phyloP scores from a whole-genome alignment of 2,113 vertebrate genomes.

The Pluvialis apricaria region DNA sequence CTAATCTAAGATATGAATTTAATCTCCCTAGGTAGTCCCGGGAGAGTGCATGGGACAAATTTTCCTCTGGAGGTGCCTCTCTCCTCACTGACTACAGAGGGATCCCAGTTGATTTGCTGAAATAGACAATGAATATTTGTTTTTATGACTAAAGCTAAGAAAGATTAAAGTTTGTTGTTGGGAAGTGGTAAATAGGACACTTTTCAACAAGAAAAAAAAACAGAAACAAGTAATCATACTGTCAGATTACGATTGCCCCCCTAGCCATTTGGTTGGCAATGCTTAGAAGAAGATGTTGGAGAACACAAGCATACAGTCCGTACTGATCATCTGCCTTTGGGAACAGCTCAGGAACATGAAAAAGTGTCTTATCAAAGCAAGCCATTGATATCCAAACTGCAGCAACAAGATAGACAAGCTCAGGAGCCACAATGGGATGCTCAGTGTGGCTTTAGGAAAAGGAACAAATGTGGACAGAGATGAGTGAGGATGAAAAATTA shows the following conservation, averaged over 20 bases:
- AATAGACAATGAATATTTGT: not conserved
- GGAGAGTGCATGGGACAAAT: not conserved
- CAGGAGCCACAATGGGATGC: not conserved
- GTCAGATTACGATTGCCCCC: not conserved
- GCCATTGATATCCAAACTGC: not conserved
- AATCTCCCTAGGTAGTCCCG: not conserved
- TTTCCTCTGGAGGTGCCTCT: not conserved
- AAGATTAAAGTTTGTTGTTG: not conserved
- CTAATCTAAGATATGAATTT: not conserved
- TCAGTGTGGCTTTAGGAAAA: not conserved
- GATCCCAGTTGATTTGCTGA: not conserved
- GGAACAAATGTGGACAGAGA: not conserved
- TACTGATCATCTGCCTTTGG: not conserved
- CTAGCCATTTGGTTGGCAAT: not conserved
- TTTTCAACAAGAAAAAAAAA: not conserved
- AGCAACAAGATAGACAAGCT: not conserved
- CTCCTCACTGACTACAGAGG: not conserved
- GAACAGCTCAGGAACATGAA: not conserved
- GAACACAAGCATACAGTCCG: not conserved
- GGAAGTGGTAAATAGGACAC: not conserved
- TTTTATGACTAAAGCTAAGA: not conserved
- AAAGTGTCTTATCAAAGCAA: not conserved
- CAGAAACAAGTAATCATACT: not conserved
- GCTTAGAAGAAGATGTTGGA: not conserved
- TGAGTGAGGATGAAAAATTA: not conserved